Conservation (phyloP, 2,888 invertebrate species). For the Trichacis sp. region DNA sequence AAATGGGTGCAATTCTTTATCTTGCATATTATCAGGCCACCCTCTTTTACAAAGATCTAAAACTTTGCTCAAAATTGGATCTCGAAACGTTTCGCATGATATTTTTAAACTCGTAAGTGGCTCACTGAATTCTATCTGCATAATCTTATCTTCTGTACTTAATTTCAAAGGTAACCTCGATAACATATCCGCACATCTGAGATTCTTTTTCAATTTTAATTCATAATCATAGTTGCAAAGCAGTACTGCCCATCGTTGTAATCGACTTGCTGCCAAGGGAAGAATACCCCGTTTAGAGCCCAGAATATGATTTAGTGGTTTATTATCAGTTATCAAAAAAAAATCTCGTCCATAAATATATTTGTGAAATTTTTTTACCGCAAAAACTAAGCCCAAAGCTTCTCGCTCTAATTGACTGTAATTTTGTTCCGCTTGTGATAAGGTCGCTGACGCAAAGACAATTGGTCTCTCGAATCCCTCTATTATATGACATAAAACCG, state of each 20-base stretch:
- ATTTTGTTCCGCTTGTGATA: slow-evolving; percentile 40
- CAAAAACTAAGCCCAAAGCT: slow-evolving; percentile 49
- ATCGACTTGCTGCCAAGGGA: slow-evolving; percentile 40
- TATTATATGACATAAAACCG: slow-evolving; percentile 45
- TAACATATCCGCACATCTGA: slow-evolving; percentile 30
- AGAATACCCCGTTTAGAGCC: slow-evolving; percentile 43
- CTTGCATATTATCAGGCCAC: slow-evolving; percentile 17
- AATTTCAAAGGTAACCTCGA: slow-evolving; percentile 16
- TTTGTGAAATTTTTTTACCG: slow-evolving; percentile 46
- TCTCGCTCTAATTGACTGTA: slow-evolving; percentile 51
- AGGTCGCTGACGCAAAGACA: slow-evolving; percentile 38
- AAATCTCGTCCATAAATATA: slow-evolving; percentile 44
- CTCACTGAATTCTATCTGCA: neutral
- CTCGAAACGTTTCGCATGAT: slow-evolving; percentile 7
- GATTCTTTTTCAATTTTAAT: slow-evolving; percentile 10
- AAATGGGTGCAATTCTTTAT: slow-evolving; percentile 17
- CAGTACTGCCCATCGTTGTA: slow-evolving; percentile 42
- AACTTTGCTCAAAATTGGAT: slow-evolving; percentile 14
- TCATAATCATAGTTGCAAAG: slow-evolving; percentile 44
- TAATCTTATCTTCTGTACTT: slow-evolving; percentile 5
- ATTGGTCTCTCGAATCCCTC: slow-evolving; percentile 44
- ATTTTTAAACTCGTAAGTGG: slow-evolving; percentile 20
- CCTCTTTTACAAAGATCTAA: slow-evolving; percentile 36
- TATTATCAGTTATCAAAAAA: slow-evolving; percentile 24
- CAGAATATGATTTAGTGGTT: slow-evolving; percentile 43